phyloP scores from a whole-genome alignment of 2,113 vertebrate genomes.

The Seriola rivoliana region DNA sequence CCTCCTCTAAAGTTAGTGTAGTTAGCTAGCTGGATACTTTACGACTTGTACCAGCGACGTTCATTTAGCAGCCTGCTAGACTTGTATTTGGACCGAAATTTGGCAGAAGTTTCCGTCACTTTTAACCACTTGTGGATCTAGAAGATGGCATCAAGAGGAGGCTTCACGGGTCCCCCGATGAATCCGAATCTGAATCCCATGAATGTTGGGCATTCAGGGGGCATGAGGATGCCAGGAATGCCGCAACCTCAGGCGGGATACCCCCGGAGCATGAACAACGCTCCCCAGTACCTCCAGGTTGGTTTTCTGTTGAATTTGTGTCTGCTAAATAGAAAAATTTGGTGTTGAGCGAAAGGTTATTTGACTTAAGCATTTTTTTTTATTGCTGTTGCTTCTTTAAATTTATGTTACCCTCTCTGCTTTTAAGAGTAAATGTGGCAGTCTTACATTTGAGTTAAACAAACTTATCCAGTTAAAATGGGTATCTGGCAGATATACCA shows the following conservation, averaged over 20 bases:
- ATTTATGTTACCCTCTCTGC: background rate
- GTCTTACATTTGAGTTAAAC: background rate
- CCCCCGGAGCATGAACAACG: constrained; percentile 75
- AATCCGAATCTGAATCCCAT: constrained; percentile 77
- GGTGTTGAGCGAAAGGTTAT: background rate
- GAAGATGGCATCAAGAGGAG: constrained; percentile 80
- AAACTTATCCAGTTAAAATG: background rate
- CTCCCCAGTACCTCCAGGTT: constrained; percentile 82
- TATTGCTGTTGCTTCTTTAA: background rate
- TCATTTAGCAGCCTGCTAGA: background rate
- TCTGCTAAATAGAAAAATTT: background rate
- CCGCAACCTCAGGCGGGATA: constrained; percentile 76
- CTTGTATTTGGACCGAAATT: background rate
- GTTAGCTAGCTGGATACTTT: too few relatives aligned
- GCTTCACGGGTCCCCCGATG: constrained; percentile 77
- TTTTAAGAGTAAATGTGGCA: background rate
- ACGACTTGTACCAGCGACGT: background rate
- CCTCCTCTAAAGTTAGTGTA: background rate
- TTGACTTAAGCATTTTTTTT: background rate
- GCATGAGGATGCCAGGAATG: constrained; percentile 81
- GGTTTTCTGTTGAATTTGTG: background rate
- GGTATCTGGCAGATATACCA: background rate
- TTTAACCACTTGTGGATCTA: constrained; percentile 64
- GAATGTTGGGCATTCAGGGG: constrained; percentile 72
- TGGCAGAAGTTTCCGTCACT: constrained; percentile 32